A percentile compares a stretch with the other conserved stretches of the same genome.
phyloP scores from a whole-genome alignment of 2,113 vertebrate genomes.

The Candoia aspera region DNA sequence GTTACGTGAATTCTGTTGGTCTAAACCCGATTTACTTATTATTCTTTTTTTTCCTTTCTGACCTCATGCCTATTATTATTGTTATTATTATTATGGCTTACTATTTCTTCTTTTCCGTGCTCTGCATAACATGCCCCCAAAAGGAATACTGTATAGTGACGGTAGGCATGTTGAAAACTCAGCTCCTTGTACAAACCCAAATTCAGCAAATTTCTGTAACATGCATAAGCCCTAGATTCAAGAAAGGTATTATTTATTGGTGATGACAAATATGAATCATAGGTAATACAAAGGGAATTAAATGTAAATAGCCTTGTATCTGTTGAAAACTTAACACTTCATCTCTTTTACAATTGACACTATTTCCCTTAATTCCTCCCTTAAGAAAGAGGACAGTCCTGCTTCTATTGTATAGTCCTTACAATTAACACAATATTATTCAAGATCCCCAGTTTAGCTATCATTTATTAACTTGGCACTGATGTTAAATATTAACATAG shows the following conservation, averaged over 20 bases:
- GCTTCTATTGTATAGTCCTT: slow-evolving; percentile 17
- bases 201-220: not conserved
- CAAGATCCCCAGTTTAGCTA: slow-evolving; percentile 31
- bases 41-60: not conserved
- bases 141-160: not conserved
- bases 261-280: slow-evolving; percentile 8
- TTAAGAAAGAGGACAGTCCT: slow-evolving; percentile 14
- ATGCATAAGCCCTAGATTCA: not conserved
- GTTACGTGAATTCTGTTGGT: not conserved
- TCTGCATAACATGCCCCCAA: not conserved
- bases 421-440: slow-evolving; percentile 45
- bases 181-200: not conserved
- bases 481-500: slow-evolving; percentile 57
- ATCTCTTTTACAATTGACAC: slow-evolving; percentile 38
- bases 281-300: not conserved
- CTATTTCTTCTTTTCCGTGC: not conserved
- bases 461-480: slow-evolving; percentile 44
- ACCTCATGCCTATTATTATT: not conserved
- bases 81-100: not conserved
- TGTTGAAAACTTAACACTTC: not conserved
- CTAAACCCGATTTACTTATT: not conserved
- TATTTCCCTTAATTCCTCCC: slow-evolving; percentile 32
- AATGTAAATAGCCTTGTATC: not conserved
- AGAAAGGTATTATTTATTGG: not conserved
- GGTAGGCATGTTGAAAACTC: not conserved